Conservation (phyloP, 2,113 vertebrate genomes). For the Coptodon rendalli region DNA sequence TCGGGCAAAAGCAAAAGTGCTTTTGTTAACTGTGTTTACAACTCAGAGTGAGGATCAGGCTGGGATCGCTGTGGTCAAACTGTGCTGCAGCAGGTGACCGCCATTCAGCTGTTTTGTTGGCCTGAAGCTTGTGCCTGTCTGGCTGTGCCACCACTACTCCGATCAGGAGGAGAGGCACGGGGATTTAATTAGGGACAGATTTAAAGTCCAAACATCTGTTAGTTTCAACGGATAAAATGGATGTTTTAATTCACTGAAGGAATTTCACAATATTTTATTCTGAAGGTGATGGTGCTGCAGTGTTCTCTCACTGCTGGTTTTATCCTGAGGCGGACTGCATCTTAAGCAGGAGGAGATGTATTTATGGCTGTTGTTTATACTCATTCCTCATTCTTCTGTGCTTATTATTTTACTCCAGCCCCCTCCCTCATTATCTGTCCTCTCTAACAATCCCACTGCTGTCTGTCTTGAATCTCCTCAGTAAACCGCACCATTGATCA, state of each 20-base stretch:
- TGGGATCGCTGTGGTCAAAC: not conserved
- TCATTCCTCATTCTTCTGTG: not conserved
- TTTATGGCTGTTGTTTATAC: not conserved
- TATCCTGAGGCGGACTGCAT: not conserved
- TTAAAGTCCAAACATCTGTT: not conserved
- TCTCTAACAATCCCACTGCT: not conserved
- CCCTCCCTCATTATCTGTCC: not conserved
- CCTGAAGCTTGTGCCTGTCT: not conserved
- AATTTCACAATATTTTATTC: not conserved
- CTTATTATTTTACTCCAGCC: not conserved
- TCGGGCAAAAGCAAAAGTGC: not conserved
- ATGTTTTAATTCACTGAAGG: not conserved
- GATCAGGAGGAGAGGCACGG: not conserved
- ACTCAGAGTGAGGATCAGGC: not conserved
- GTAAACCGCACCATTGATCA: slow-evolving; percentile 22
- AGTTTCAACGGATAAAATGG: not conserved
- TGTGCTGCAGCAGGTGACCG: not conserved
- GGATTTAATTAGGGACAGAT: not conserved
- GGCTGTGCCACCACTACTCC: not conserved
- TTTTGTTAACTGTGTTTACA: not conserved
- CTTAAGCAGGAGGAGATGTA: not conserved
- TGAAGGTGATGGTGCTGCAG: not conserved
- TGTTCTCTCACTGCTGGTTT: not conserved
- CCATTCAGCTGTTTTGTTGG: not conserved
- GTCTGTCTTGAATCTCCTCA: not conserved